These are phyloP conservation scores for Marronus borbonicus DNA, from an alignment of 2,888 invertebrate species.

Conservation along the genomic window DNA sequence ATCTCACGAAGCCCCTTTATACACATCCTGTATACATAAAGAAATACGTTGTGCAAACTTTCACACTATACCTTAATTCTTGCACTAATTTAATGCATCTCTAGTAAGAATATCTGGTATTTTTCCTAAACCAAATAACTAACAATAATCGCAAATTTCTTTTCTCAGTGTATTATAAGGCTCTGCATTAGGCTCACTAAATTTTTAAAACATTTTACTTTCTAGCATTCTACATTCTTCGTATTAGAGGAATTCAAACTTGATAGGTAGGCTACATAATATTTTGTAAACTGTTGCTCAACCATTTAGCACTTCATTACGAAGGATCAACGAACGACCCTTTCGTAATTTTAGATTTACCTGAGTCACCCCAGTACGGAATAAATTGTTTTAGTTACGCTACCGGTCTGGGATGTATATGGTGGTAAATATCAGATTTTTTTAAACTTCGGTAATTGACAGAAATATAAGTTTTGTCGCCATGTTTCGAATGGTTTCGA, in stretches of 20 bases:
- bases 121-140: too few species aligned
- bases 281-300: constrained; percentile 29
- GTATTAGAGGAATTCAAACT: neutral
- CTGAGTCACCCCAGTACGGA: constrained; percentile 9
- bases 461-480: neutral
- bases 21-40: too few species aligned
- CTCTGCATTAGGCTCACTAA: too few species aligned
- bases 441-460: neutral
- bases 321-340: constrained; percentile 39
- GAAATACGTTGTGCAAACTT: too few species aligned
- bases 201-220: too few species aligned
- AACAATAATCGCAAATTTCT: too few species aligned
- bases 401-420: neutral
- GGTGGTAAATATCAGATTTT: neutral
- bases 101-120: too few species aligned
- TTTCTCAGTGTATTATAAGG: too few species aligned
- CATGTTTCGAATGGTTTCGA: neutral
- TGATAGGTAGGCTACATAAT: neutral
- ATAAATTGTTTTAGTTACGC: constrained; percentile 12
- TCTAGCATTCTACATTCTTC: too few species aligned
- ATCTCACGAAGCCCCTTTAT: too few species aligned
- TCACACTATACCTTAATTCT: too few species aligned
- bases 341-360: constrained; percentile 34
- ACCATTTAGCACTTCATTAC: constrained; percentile 36
- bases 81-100: too few species aligned